Base-by-base conservation (phyloP, 2,113 vertebrate species). In the Neopipo cinnamomea region DNA sequence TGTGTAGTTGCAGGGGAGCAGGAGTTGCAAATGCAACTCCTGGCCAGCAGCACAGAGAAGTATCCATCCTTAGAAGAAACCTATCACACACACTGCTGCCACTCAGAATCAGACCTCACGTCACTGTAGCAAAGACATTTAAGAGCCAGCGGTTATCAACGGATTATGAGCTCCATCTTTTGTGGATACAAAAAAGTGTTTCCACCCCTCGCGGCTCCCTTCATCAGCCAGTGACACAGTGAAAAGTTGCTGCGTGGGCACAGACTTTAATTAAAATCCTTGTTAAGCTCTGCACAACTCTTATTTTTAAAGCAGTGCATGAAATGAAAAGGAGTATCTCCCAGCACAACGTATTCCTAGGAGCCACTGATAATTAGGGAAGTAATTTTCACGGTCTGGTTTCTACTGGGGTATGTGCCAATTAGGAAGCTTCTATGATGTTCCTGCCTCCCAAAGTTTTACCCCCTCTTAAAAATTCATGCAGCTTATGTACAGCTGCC, bases 351-450 rank as follows among this genome's bases (percentile, higher is more conserved):
- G 41, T 97, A 97, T 97, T 96, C 96, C 97, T 96, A 23, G 55
- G 96, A 97, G 96, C 53, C 59, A 72, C 22, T 73, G 77, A 95
- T 96, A 98, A 98, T 96, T 96, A 98, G 97, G 94, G 86, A 97
- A 98, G 96, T 55, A 93, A 97, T 95, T 98, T 97, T 97, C 91
- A 83, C 92, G 68, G 96, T 94, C 90, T 79, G 70, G 91, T 96
- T 96, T 96, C 97, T 96, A 37, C 33, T 93, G 96, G 95, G 96
- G 80, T 97, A 87, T 94, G 94, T 97, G 94, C 97, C 97, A 98
- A 93, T 97, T 98, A 98, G 33, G 67, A 96, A 80, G 50, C 79
- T 90, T 92, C 89, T 88, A 61, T 77, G 79, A 91, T 8, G 3
- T 56, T 92, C n/a, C 33, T 74, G 58, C 70, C 66, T 90, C 68